Conservation (phyloP, 2,113 vertebrate species). For the Sula dactylatra region DNA sequence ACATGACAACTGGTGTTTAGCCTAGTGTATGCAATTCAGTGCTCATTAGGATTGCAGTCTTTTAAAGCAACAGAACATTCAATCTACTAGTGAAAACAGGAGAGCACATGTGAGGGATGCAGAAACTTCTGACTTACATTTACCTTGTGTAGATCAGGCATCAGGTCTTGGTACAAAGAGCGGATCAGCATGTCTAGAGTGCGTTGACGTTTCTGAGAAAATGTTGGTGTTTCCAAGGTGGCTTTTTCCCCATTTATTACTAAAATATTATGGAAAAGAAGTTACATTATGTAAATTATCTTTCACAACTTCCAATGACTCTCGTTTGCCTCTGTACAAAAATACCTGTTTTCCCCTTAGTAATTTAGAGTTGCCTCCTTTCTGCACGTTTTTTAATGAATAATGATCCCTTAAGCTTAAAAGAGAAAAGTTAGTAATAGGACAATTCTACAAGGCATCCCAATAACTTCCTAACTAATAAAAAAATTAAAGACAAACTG, state of each 20-base stretch:
- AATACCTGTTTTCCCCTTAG: background rate
- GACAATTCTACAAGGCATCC: background rate
- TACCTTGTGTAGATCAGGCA: slow-evolving; percentile 96
- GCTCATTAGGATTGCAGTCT: background rate
- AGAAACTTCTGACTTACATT: background rate
- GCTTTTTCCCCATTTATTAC: slow-evolving; percentile 99
- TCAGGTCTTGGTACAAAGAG: slow-evolving; percentile 94
- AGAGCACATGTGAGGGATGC: background rate
- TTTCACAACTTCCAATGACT: background rate
- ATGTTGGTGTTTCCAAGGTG: slow-evolving; percentile 96
- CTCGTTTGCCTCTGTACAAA: background rate
- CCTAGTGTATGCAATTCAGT: background rate
- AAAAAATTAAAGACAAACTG: background rate
- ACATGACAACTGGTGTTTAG: background rate
- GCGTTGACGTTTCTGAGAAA: slow-evolving; percentile 96
- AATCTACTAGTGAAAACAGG: background rate
- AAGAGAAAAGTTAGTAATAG: background rate
- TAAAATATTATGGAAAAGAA: slow-evolving; percentile 57
- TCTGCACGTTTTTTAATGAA: background rate
- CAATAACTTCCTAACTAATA: background rate
- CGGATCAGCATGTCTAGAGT: slow-evolving; percentile 98
- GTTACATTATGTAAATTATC: background rate
- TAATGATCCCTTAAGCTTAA: background rate
- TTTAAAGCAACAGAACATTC: background rate
- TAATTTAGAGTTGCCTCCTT: background rate